Evolutionary conservation across 2,113 vertebrate genomes (phyloP).

Genomic region (Gopherus evgoodei): DNA sequence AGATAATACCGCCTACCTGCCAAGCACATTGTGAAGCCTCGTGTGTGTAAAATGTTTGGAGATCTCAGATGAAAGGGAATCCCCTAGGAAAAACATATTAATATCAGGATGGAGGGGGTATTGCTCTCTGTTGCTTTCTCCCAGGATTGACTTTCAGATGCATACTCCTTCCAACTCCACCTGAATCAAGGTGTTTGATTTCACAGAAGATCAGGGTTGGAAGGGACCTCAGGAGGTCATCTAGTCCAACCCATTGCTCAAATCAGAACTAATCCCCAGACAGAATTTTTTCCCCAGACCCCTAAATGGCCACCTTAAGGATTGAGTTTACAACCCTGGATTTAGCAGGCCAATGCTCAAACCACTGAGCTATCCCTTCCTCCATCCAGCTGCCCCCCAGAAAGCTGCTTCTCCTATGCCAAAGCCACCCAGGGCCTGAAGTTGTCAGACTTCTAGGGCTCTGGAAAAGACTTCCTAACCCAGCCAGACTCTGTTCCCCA

Average conservation of each 20-base stretch:
- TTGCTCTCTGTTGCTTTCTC: not conserved
- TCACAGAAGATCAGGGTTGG: no score
- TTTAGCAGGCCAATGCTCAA: no score
- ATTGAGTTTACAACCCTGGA: no score
- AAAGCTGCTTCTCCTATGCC: not conserved
- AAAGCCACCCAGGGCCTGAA: not conserved
- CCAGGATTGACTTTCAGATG: not conserved
- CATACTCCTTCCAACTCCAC: not conserved
- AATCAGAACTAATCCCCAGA: no score
- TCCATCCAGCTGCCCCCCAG: not conserved
- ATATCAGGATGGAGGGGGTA: not conserved
- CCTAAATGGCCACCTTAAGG: no score
- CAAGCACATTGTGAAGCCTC: not conserved
- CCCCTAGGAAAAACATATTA: not conserved
- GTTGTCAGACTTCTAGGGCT: not conserved
- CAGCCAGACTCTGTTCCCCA: no score
- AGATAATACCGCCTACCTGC: not conserved
- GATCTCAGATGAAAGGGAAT: not conserved
- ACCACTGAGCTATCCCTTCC: no score
- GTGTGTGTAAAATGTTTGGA: not conserved
- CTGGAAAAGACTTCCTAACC: not conserved
- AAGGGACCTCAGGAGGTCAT: no score
- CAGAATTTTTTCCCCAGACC: no score
- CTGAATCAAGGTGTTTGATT: not conserved
- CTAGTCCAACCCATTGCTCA: no score